phyloP scores from a whole-genome alignment of 1,140 invertebrate genomes.

The Globodera rostochiensis region DNA sequence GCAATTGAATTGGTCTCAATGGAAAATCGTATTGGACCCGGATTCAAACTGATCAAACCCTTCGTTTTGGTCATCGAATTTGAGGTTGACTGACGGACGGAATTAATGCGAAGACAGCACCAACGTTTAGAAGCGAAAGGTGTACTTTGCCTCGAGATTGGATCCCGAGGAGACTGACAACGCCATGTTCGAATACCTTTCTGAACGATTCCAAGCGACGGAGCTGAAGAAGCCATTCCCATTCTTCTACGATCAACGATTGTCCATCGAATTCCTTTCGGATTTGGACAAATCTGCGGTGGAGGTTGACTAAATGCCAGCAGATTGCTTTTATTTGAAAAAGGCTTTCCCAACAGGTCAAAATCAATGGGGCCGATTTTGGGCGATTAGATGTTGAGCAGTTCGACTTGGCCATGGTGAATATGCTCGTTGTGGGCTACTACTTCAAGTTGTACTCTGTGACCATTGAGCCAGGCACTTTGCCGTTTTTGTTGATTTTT shows the following conservation, averaged over 20 bases:
- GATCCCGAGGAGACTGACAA: background rate
- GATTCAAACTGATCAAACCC: background rate
- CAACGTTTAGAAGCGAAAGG: background rate
- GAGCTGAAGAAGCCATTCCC: conserved; percentile 3
- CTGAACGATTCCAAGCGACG: background rate
- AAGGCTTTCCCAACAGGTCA: background rate
- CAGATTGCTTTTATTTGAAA: no score
- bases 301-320: background rate
- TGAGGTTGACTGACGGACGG: background rate
- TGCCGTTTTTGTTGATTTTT: background rate
- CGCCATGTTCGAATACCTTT: background rate
- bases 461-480: background rate
- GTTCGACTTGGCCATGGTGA: background rate
- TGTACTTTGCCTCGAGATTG: background rate
- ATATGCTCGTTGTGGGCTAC: background rate
- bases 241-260: background rate
- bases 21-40: background rate
- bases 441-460: background rate
- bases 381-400: background rate
- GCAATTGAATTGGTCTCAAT: conserved; percentile 1
- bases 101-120: background rate
- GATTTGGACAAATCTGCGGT: background rate
- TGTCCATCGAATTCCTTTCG: background rate
- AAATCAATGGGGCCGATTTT: background rate
- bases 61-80: conserved; percentile 3